These are phyloP conservation scores for Vireo griseus DNA, from an alignment of 2,797 vertebrate genomes.

Conservation along the genomic window DNA sequence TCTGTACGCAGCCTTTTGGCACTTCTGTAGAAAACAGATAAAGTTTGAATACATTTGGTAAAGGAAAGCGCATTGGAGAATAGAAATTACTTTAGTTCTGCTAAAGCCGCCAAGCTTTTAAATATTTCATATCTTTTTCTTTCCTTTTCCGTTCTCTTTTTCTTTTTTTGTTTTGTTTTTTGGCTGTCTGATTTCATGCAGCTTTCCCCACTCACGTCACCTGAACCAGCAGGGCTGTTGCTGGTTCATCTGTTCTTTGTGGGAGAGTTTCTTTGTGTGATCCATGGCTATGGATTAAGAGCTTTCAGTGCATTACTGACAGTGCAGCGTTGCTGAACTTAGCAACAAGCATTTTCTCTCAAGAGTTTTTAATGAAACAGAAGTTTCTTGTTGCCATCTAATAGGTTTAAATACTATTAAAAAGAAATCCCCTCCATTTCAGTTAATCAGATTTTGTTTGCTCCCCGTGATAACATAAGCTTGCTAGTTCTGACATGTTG, in stretches of 20 bases:
- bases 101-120: neutral
- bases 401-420: constrained; percentile 29
- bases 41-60: neutral
- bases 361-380: constrained; percentile 28
- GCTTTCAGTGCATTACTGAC: neutral
- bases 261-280: neutral
- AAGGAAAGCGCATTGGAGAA: neutral
- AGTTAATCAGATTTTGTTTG: constrained; percentile 50
- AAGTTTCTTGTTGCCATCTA: constrained; percentile 34
- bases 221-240: neutral
- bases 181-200: neutral
- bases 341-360: constrained; percentile 1
- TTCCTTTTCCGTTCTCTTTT: neutral
- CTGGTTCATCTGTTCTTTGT: neutral
- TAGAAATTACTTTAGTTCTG: neutral
- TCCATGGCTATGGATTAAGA: neutral
- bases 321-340: neutral
- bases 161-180: neutral
- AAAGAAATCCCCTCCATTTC: constrained; percentile 29
- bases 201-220: neutral
- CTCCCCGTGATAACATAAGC: neutral
- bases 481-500: constrained; percentile 17
- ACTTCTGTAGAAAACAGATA: constrained; percentile 4
- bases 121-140: neutral
- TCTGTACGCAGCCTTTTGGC: neutral